phyloP scores from a whole-genome alignment of 2,113 vertebrate genomes.

The Cichladusa arquata region DNA sequence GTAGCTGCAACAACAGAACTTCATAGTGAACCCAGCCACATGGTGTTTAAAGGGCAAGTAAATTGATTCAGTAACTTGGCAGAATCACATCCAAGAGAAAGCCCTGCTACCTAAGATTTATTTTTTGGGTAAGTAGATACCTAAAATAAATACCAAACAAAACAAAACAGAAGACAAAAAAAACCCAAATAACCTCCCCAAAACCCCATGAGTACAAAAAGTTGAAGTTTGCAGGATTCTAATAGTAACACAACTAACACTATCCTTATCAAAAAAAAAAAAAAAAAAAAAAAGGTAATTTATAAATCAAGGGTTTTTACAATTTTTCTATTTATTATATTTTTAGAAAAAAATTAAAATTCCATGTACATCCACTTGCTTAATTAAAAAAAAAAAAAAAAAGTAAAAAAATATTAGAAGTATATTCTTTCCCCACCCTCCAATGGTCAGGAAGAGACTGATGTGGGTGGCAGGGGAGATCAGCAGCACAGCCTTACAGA shows the following conservation, averaged over 20 bases:
- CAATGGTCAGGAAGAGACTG: background rate
- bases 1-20: background rate
- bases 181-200: background rate
- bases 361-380: no score
- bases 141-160: background rate
- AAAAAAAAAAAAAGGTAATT: accelerated
- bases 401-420: background rate
- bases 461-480: background rate
- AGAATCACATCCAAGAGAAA: background rate
- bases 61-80: background rate
- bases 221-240: background rate
- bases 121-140: background rate
- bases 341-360: no score
- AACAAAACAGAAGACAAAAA: background rate
- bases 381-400: background rate
- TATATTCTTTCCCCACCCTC: background rate
- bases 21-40: background rate
- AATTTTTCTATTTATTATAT: no score
- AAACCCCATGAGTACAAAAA: background rate
- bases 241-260: background rate
- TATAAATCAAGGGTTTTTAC: no score
- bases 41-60: background rate
- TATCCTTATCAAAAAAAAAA: background rate
- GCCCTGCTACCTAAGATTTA: background rate
- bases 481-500: background rate